These are phyloP conservation scores for Eufriesea mexicana DNA, from an alignment of 1,140 invertebrate genomes.

Conservation along the genomic window DNA sequence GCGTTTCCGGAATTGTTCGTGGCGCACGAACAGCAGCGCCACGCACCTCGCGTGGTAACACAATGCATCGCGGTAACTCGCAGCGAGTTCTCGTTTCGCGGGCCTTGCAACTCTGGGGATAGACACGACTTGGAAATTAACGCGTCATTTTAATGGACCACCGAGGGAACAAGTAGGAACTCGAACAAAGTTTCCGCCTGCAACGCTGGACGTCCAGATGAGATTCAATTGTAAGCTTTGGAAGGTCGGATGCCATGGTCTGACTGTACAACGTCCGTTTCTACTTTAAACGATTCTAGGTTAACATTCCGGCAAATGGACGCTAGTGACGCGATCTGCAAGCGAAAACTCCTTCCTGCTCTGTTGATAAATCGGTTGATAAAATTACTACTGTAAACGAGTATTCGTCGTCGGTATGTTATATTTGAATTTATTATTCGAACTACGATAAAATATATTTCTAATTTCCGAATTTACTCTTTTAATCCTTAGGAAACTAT, in stretches of 20 bases:
- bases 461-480: no score
- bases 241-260: background rate
- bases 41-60: no score
- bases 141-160: background rate
- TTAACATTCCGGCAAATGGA: no score
- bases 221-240: background rate
- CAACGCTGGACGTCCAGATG: background rate
- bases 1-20: conserved; percentile 11
- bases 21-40: no score
- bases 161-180: background rate
- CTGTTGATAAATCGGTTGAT: no score
- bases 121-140: background rate
- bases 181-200: background rate
- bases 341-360: no score
- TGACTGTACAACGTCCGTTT: background rate
- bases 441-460: no score
- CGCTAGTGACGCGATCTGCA: no score
- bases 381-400: no score
- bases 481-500: no score
- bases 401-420: no score
- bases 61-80: background rate
- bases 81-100: background rate
- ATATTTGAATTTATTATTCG: no score
- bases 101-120: background rate
- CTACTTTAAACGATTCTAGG: background rate